Base-by-base conservation (phyloP, 1,140 invertebrate species). In the Maconellicoccus hirsutus region DNA sequence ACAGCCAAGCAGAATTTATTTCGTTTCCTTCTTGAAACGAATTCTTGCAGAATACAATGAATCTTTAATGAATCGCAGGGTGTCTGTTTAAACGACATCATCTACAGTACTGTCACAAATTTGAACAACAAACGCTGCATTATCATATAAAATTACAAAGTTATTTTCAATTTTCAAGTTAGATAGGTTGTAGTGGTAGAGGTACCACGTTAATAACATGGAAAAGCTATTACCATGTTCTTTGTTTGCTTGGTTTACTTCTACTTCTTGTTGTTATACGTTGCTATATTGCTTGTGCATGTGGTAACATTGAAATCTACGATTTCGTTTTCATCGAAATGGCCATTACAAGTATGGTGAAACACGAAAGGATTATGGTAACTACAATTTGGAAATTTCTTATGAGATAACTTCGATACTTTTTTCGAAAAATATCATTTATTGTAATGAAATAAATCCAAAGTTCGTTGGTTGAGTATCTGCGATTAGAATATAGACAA, bases 81-180 rank as follows among this genome's bases (percentile, higher is more conserved):
- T 66, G 61, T 66, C 61, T 66, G 61, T 66, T 66, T 66, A 66
- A 66, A 66, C 19, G 25, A 12, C 61, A 26, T 66, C 61, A 22
- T 66, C 61, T 23, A 22, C 61, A 4, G 19, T 66, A 66, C 61
- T 66, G 61, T 66, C 61, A 66, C 61, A 66, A 66, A 66, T 66
- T 66, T 26, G 10, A 66, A 66, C 61, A 66, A 66, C 61, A 66
- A 66, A 66, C 61, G 61, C 61, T 66, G 22, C 61, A 66, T 66
- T 66, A 66, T 66, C 61, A 66, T 66, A 66, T 66, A 66, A 66
- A 66, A 66, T 66, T 66, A 19, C 61, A 10, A 66, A 66, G 22
- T 66, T 66, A 66, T 66, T 66, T 66, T 66, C 61, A 25, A 23
- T 66, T 66, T 66, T 22, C 22, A 66, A 66, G 19, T 66, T 59